Evolutionary conservation across 2,888 invertebrate species (phyloP), one percentile per base, ranked within the genome.

Genomic region (Mantis religiosa): DNA sequence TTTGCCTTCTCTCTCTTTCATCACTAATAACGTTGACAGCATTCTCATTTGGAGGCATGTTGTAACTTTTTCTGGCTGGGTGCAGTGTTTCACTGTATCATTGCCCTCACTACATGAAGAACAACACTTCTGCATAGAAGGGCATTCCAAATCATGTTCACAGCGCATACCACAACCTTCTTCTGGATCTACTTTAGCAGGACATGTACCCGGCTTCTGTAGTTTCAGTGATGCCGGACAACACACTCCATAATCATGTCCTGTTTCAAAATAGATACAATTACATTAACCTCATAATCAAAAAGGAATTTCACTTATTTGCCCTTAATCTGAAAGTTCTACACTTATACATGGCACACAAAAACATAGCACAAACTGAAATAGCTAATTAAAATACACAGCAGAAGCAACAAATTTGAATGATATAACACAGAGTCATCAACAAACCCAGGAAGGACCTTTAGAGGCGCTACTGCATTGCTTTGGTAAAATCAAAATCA

Each of bases 221-320:
- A 97, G 95, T 91, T 96, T 95, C 89, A 97, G 92, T 0, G 96
- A 96, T 7, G 96, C 96, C 85, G 97, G 97, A 92, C 97, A 98
- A 92, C 98, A 98, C 25, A 98, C 97, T 0, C 98, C 98, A 92
- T 98, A 98, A 92, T 98, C 98, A 92, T 97, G 97, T 91, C 96
- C 96, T 94, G 92, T 28, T 28, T 3, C 83, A 83, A 28, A 20
- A 71, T 20, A 71, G 12, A 41, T 9, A 12, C 12, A 41, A 12
- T 41, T 12, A 41, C 12, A 41, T 9, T 41, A 12, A 12, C 12
- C 41, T 41, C 41, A 12, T 41, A 41, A 41, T 12, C 34, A 34
- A 34, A 41, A 41, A 1, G 9, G 6, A 41, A 41, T 30, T 2
- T 41, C 1, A 41, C 12, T 12, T 1, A 41, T 41, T 41, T 41